Evolutionary conservation across 2,888 invertebrate species (phyloP), one percentile per base, ranked within the genome.

Genomic region (Bellardia pandia): DNA sequence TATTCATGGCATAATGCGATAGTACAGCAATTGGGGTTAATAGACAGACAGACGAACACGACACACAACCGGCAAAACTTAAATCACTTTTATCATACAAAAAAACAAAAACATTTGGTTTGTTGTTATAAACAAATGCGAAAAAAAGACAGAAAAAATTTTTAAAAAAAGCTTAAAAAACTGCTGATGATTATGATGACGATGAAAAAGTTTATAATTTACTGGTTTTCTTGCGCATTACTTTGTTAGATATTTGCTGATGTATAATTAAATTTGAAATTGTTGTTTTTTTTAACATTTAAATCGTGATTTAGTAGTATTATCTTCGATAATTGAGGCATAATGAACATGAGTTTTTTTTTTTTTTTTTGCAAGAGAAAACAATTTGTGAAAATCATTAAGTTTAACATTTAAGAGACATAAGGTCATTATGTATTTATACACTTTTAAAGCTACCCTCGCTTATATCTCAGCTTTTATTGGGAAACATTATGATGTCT

Each of bases 11-110:
- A 75, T 86, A 75, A 75, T 77, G 78, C 64, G 87, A 72, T 60
- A 68, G 83, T 81, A 83, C 80, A 88, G 88, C 86, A 88, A 88
- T 88, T 88, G 86, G 84, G 88, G 85, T 88, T 88, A 88, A 89
- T 81, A 86, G 60, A 64, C 56, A 51, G 51, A 13, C 30, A 14
- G 53, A 45, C 37, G 8, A 16, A 64, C 51, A 33, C 30, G 9
- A 37, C 16, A 71, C 11, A 53, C 69, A 53, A 62, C 30, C 58
- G 48, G 62, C 58, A 86, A 84, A n/a, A 62, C 64, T 74, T 23
- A 72, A 56, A 81, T 56, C 64, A 72, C 58, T 45, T 45, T 45
- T 48, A 77, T 77, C 56, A 68, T 68, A 8, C 16, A 48, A 48
- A 33, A 78, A 78, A 56, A 42, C n/a, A n/a, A 48, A 42, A 33